phyloP scores from a whole-genome alignment of 2,797 vertebrate genomes.

The Smutsia gigantea region DNA sequence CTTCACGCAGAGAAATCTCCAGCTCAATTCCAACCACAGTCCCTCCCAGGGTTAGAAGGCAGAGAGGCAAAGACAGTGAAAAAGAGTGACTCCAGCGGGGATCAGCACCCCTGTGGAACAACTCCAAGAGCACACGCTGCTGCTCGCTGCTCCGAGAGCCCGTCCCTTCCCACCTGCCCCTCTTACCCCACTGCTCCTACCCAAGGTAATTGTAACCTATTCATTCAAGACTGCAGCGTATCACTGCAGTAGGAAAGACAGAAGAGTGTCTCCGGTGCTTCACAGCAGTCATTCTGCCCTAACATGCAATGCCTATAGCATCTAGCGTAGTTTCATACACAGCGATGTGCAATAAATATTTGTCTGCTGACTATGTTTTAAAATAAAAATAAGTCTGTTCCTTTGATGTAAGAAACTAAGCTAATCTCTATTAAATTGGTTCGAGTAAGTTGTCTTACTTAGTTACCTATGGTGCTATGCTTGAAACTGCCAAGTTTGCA shows the following conservation, averaged over 20 bases:
- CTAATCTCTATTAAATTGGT: background rate
- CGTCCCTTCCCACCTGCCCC: fast-evolving
- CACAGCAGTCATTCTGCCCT: background rate
- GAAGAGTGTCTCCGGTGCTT: background rate
- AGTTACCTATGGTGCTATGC: background rate
- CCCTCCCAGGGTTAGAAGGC: background rate
- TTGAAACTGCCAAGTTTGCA: background rate
- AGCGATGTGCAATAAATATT: fast-evolving
- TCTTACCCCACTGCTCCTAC: no score
- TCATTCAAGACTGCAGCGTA: background rate
- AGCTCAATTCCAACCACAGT: background rate
- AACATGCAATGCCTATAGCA: background rate
- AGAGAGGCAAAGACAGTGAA: background rate
- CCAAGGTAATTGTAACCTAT: background rate
- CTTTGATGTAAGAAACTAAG: background rate
- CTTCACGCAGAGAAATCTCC: background rate
- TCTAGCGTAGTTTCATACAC: background rate
- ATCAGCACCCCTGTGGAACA: background rate
- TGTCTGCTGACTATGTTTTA: background rate
- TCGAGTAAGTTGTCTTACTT: background rate
- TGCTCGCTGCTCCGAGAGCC: background rate
- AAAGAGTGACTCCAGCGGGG: background rate
- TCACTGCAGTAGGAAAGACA: background rate
- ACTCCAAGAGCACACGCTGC: background rate
- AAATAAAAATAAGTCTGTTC: background rate